Base-by-base conservation (phyloP, 1,140 invertebrate genomes). In the Zeugodacus cucurbitae region DNA sequence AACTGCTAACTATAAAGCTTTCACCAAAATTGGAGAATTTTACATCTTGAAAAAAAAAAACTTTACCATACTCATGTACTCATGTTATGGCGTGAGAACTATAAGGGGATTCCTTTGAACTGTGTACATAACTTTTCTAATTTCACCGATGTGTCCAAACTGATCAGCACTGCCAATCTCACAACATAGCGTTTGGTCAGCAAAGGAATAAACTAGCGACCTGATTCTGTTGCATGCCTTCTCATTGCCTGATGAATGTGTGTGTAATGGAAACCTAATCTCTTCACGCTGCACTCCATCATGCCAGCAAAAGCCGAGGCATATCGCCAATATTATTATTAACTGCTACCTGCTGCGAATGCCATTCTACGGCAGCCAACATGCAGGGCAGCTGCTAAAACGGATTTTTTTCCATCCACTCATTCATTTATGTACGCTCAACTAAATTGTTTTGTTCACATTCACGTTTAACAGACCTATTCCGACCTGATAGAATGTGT, bases 311-410 rank as follows among this genome's bases (percentile, higher is more conserved):
- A 44, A 26, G 74, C 74, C 44, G 37, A 26, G 74, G 37, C 14
- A 48, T 54, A 82, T 82, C n/a, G 74, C 74, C 74, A 82, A 82
- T 82, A 82, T 82, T 82, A 82, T 48, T 82, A 82, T 82, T 82
- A 82, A 82, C 41, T 82, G 74, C 74, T 82, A 82, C 74, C 74
- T 82, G 37, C 41, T 41, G 41, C 26, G 41, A 82, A 48, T 44
- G 44, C 74, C 34, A 7, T 17, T 48, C 32, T 22, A 26, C 41
- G n/a, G 37, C n/a, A 26, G 10, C 74, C 41, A 26, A 29, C 74
- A 48, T 48, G 26, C 74, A n/a, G 34, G 22, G 8, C 44, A 48
- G n/a, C 74, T 41, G 44, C 44, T 82, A 48, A 74, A 74, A n/a
- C 37, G 74, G 41, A 26, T 7, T 82, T 48, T 82, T 44, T 82